A percentile compares a stretch with the other conserved stretches of the same genome.
These are phyloP conservation scores for Venturia canescens DNA, from an alignment of 1,140 invertebrate genomes.

Conservation along the genomic window DNA sequence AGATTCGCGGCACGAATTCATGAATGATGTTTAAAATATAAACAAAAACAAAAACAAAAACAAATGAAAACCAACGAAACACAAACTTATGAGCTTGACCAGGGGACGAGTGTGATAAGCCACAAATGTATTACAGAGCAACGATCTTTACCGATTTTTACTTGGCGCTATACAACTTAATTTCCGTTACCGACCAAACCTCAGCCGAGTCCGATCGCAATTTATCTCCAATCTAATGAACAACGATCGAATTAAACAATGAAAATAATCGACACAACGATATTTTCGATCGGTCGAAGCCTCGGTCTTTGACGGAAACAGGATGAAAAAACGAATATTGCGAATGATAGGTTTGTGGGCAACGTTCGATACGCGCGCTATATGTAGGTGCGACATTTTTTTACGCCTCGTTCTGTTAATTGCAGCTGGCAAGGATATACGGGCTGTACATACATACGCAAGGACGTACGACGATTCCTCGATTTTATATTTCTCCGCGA, in stretches of 20 bases:
- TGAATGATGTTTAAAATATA: not conserved
- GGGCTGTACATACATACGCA: slow-evolving; percentile 33
- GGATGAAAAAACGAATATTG: slow-evolving; percentile 13
- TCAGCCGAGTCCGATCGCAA: slow-evolving; percentile 36
- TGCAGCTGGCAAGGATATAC: slow-evolving; percentile 37
- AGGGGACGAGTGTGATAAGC: slow-evolving; percentile 49
- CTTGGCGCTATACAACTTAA: slow-evolving; percentile 35
- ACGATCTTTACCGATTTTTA: slow-evolving; percentile 11
- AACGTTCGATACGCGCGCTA: slow-evolving; percentile 32
- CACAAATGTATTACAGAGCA: slow-evolving; percentile 45
- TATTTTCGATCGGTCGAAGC: slow-evolving; percentile 21
- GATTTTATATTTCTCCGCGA: too few relatives aligned
- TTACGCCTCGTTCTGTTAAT: not conserved
- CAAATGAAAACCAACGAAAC: not conserved
- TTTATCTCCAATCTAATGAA: too few relatives aligned
- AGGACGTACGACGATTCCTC: not conserved
- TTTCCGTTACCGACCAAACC: slow-evolving; percentile 42
- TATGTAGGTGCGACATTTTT: slow-evolving; percentile 22
- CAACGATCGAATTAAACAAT: too few relatives aligned
- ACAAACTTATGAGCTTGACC: slow-evolving; percentile 2
- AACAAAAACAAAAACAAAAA: not conserved
- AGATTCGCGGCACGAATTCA: not conserved
- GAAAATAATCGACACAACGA: too few relatives aligned
- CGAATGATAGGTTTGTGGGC: slow-evolving; percentile 8
- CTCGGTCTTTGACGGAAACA: slow-evolving; percentile 8